Percentiles rank a stretch among this genome's conserved stretches.
These are phyloP conservation scores for Cotesia chilonis DNA, from an alignment of 1,140 invertebrate species.

Conservation along the genomic window DNA sequence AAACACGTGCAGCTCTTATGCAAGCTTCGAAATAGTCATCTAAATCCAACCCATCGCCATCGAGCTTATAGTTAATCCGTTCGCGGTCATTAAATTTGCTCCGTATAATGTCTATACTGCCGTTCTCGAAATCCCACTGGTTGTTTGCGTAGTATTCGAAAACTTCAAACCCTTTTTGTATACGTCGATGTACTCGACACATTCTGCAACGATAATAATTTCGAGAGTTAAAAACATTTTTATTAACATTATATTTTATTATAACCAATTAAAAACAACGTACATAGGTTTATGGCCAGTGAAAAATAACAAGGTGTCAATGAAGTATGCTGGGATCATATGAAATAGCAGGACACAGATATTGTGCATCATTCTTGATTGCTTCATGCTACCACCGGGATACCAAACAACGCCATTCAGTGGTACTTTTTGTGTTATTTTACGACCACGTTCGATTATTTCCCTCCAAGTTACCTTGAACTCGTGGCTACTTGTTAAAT, in stretches of 20 bases:
- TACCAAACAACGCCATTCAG: slow-evolving; percentile 86
- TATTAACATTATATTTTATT: background rate
- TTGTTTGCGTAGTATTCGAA: slow-evolving; percentile 88
- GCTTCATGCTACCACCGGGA: slow-evolving; percentile 89
- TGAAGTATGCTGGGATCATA: slow-evolving; percentile 82
- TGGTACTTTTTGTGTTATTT: slow-evolving; percentile 77
- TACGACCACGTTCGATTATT: slow-evolving; percentile 84
- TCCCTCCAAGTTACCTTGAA: slow-evolving; percentile 83
- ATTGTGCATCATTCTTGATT: slow-evolving; percentile 76
- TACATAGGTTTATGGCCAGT: slow-evolving; percentile 85
- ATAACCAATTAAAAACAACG: slow-evolving; percentile 53
- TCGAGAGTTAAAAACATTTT: slow-evolving; percentile 28
- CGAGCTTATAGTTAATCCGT: slow-evolving; percentile 72
- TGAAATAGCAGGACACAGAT: slow-evolving; percentile 85
- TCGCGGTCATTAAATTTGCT: slow-evolving; percentile 72
- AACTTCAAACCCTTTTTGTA: slow-evolving; percentile 83
- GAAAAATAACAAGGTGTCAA: slow-evolving; percentile 79
- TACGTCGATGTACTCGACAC: slow-evolving; percentile 77
- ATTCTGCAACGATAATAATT: slow-evolving; percentile 65
- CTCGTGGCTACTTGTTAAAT: slow-evolving; percentile 79
- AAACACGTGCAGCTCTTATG: slow-evolving; percentile 76
- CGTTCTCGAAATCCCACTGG: slow-evolving; percentile 83
- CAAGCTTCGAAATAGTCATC: slow-evolving; percentile 79
- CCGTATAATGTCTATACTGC: slow-evolving; percentile 67
- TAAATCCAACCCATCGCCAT: slow-evolving; percentile 77